Conservation (phyloP, 92 coral and sea anemone genomes). For the Hydrozoanthus gracilis region DNA sequence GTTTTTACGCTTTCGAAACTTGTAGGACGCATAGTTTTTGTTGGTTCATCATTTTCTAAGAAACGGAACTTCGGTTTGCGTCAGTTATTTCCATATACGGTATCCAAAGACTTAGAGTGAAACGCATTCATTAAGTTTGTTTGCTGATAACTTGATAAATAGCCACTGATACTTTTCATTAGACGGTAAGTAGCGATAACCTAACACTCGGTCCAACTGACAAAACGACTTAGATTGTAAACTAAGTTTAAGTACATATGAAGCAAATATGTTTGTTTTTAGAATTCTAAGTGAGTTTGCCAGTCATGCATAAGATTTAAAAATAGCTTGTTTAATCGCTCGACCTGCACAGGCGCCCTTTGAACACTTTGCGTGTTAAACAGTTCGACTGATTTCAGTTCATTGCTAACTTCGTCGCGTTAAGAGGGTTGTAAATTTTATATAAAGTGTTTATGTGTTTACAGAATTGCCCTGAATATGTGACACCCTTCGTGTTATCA, state of each 20-base stretch:
- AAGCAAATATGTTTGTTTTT: not conserved
- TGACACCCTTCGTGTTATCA: constrained; percentile 36
- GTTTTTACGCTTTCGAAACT: not conserved
- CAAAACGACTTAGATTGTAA: not conserved
- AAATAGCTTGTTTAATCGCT: not conserved
- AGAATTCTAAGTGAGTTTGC: not conserved
- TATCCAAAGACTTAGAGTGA: not conserved
- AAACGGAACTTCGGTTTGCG: not conserved
- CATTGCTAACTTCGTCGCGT: not conserved
- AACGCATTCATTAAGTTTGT: not conserved
- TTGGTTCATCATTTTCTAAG: not conserved
- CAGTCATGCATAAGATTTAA: not conserved
- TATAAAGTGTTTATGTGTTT: constrained; percentile 49
- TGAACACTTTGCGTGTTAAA: not conserved
- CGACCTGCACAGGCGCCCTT: not conserved
- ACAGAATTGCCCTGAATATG: constrained; percentile 37
- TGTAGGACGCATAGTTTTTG: not conserved
- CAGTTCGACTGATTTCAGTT: not conserved
- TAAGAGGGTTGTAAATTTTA: not conserved
- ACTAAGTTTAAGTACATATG: not conserved
- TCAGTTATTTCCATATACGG: constrained; percentile 8
- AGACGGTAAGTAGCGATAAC: not conserved
- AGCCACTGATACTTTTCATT: not conserved
- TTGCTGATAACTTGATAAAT: not conserved
- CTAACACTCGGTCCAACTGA: not conserved